phyloP scores from a whole-genome alignment of 2,113 vertebrate species.

The Sorex fumeus region DNA sequence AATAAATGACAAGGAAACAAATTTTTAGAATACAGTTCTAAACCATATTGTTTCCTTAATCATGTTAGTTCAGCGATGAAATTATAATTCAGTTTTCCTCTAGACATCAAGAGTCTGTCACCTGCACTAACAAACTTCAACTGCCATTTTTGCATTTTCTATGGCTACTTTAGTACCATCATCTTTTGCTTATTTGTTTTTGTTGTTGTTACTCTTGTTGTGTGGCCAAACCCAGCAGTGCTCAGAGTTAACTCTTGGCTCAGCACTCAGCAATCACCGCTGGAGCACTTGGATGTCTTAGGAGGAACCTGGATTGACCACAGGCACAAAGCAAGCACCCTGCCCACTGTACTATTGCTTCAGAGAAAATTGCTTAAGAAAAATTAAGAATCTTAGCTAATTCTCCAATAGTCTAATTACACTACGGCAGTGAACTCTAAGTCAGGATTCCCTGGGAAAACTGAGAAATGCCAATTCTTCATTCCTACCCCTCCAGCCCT shows the following conservation, averaged over 20 bases:
- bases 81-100: constrained; percentile 7
- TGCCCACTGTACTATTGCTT: too few relatives aligned
- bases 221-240: too few relatives aligned
- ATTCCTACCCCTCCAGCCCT: neutral
- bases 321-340: too few relatives aligned
- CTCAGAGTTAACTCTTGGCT: too few relatives aligned
- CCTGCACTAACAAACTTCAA: neutral
- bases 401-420: neutral
- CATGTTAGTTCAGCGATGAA: constrained; percentile 1
- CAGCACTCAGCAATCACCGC: too few relatives aligned
- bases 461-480: neutral
- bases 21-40: constrained; percentile 55
- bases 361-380: too few relatives aligned
- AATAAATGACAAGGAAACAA: constrained; percentile 15
- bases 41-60: constrained; percentile 39
- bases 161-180: neutral
- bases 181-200: neutral
- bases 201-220: too few relatives aligned
- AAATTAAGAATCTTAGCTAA: neutral
- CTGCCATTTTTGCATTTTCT: neutral
- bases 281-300: too few relatives aligned
- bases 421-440: neutral
- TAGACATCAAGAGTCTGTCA: constrained; percentile 4
- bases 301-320: too few relatives aligned
- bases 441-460: neutral